Evolutionary conservation across 2,113 vertebrate species (phyloP).

Genomic region (Electrona antarctica): DNA sequence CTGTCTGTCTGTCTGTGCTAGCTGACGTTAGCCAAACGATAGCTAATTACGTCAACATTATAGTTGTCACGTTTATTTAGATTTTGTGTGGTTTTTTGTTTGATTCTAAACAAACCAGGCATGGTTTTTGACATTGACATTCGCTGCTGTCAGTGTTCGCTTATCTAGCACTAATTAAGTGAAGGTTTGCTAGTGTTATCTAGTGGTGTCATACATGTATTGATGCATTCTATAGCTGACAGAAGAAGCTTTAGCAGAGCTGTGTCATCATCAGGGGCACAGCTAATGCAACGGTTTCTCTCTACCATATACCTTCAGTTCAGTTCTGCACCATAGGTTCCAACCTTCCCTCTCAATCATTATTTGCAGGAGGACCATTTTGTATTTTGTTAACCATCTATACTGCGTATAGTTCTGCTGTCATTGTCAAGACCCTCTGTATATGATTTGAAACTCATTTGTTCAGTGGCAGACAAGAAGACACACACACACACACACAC

Average conservation of each 20-base stretch:
- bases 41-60: neutral
- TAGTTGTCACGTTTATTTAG: neutral
- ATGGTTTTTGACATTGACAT: neutral
- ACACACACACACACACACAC: too few species aligned
- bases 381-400: too few species aligned
- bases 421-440: too few species aligned
- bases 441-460: too few species aligned
- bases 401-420: too few species aligned
- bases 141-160: accelerated
- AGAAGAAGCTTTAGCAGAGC: conserved; percentile 6
- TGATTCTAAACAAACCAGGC: neutral
- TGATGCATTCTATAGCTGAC: conserved; percentile 1
- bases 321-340: too few species aligned
- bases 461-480: too few species aligned
- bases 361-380: too few species aligned
- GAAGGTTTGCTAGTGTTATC: neutral
- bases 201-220: conserved; percentile 22
- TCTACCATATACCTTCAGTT: too few species aligned
- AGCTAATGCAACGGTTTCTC: neutral
- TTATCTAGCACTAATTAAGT: neutral
- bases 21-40: conserved; percentile 49
- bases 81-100: neutral
- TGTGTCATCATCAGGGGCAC: conserved; percentile 1
- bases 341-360: too few species aligned
- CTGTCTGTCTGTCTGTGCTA: conserved; percentile 13